Evolutionary conservation across 2,797 vertebrate genomes (phyloP), one percentile per base, ranked within the genome.

Genomic region (Pogoniulus pusillus): DNA sequence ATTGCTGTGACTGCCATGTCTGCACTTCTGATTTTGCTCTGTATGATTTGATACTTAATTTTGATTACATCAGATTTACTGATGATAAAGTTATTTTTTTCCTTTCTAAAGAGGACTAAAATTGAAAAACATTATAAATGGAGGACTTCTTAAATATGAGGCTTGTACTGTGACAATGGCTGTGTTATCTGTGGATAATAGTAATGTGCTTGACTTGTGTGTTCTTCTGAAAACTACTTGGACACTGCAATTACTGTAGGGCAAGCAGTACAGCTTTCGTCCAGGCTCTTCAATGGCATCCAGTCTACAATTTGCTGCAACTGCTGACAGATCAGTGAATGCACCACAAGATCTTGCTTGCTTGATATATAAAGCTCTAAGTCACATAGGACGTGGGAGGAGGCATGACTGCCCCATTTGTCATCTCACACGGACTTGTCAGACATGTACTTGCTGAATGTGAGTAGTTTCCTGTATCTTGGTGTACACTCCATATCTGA

Each of bases 201-300:
- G 58, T 19, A 58, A 53, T 63, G 73, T 72, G 29, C 17, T 91
- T 81, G 73, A 43, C 78, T 95, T 93, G 58, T 82, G 27, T 32
- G 80, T 85, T 88, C 49, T 69, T 43, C 75, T 57, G 74, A 82
- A 97, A 95, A 85, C 91, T 22, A 47, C 90, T 80, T 69, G 89
- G 64, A 76, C 59, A 12, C 69, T 88, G 77, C 76, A 91, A 91
- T 89, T 94, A 81, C 65, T 76, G 74, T 29, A 85, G 82, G 91
- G 87, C 66, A 95, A 91, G 80, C 58, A 78, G 79, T 70, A 47
- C 12, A 84, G 64, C 54, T 92, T 91, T 91, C 83, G 80, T 77
- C 69, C 74, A 82, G 69, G 35, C 72, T 88, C 72, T 85, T 95
- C 90, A 92, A 32, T 76, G 77, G 87, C 80, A 96, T 76, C 82